Evolutionary conservation across 2,888 invertebrate genomes (phyloP).

Genomic region (Protophormia terraenovae): DNA sequence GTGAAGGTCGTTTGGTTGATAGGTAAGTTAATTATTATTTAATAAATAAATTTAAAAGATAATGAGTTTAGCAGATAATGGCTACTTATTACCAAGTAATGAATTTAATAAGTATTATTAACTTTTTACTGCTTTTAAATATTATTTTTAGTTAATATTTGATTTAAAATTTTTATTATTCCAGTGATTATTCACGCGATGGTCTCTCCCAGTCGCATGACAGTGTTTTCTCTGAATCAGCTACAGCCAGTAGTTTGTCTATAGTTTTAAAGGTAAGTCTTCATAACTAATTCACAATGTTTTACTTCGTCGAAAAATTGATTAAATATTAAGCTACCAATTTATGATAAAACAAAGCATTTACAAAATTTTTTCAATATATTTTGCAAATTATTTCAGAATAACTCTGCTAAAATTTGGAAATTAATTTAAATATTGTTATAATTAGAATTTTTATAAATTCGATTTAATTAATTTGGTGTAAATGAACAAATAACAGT

Average conservation of each 20-base stretch:
- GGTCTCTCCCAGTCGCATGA: slow-evolving; percentile 94
- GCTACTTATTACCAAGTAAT: not conserved
- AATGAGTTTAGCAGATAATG: too few relatives aligned
- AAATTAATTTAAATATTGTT: too few relatives aligned
- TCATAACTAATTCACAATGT: too few relatives aligned
- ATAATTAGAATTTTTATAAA: too few relatives aligned
- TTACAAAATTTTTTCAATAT: too few relatives aligned
- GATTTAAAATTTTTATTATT: slow-evolving; percentile 21
- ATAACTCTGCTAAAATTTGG: too few relatives aligned
- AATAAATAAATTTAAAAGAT: not conserved
- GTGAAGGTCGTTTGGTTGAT: slow-evolving; percentile 79
- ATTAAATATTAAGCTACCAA: too few relatives aligned
- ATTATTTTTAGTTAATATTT: not conserved
- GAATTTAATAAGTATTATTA: not conserved
- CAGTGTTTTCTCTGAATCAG: slow-evolving; percentile 90
- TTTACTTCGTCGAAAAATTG: too few relatives aligned
- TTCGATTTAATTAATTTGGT: too few relatives aligned
- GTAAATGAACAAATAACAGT: too few relatives aligned
- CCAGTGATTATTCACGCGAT: slow-evolving; percentile 79
- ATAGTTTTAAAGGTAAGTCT: slow-evolving; percentile 80
- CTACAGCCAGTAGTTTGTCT: slow-evolving; percentile 80
- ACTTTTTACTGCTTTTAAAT: not conserved
- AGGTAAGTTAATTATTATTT: slow-evolving; percentile 74
- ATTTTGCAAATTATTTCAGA: too few relatives aligned
- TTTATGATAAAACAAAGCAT: too few relatives aligned